These are phyloP conservation scores for Dione juno DNA, from an alignment of 2,888 invertebrate genomes.

Conservation along the genomic window DNA sequence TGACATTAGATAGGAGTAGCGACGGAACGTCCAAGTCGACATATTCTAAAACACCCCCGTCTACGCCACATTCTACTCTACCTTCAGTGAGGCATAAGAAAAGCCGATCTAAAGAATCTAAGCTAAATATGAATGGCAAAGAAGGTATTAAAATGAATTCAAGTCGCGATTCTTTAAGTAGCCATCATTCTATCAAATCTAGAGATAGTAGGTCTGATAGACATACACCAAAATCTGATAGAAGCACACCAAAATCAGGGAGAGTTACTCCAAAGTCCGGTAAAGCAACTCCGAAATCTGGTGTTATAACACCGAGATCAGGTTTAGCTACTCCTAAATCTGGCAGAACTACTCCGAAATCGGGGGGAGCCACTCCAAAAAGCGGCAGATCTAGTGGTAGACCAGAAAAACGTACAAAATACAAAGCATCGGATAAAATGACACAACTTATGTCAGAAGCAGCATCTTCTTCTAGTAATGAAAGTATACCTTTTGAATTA, in stretches of 20 bases:
- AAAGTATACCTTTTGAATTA: slow-evolving; percentile 79
- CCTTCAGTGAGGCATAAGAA: slow-evolving; percentile 78
- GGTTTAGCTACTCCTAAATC: slow-evolving; percentile 77
- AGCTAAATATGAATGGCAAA: slow-evolving; percentile 69
- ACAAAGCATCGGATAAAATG: slow-evolving; percentile 81
- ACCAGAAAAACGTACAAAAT: slow-evolving; percentile 74
- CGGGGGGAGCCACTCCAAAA: slow-evolving; percentile 81
- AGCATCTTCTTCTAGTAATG: slow-evolving; percentile 84
- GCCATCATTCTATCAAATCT: slow-evolving; percentile 80
- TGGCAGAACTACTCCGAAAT: slow-evolving; percentile 73
- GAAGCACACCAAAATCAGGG: slow-evolving; percentile 79
- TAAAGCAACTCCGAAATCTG: slow-evolving; percentile 74
- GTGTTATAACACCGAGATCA: slow-evolving; percentile 72
- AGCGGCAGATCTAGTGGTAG: slow-evolving; percentile 82
- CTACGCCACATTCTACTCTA: slow-evolving; percentile 76
- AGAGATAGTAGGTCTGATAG: slow-evolving; percentile 79
- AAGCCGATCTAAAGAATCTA: slow-evolving; percentile 77
- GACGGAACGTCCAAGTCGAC: slow-evolving; percentile 79
- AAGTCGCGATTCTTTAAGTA: slow-evolving; percentile 79
- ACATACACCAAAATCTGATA: slow-evolving; percentile 76
- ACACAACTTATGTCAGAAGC: slow-evolving; percentile 81
- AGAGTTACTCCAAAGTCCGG: slow-evolving; percentile 75
- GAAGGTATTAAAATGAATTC: slow-evolving; percentile 74
- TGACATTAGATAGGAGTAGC: slow-evolving; percentile 80
- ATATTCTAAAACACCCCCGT: slow-evolving; percentile 79